A percentile compares a stretch with the other conserved stretches of the same genome.
Conservation (phyloP, 1,140 invertebrate genomes). For the Bombus consobrinus region DNA sequence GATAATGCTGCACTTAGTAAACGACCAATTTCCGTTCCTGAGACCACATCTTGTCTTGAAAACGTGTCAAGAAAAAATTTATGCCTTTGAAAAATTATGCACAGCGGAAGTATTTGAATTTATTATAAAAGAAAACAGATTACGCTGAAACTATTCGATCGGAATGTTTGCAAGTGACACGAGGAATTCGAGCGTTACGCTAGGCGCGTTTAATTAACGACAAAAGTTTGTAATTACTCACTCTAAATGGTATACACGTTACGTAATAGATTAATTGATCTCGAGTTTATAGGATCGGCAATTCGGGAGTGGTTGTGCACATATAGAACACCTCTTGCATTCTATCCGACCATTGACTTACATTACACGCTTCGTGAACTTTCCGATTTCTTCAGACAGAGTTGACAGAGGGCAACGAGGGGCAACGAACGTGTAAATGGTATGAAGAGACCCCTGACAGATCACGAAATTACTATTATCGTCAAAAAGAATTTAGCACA, state of each 20-base stretch:
- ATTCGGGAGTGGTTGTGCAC: slow-evolving; percentile 56
- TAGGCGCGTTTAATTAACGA: not conserved
- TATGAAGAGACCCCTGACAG: slow-evolving; percentile 1
- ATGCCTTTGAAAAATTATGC: not conserved
- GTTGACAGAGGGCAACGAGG: slow-evolving; percentile 48
- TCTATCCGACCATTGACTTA: slow-evolving; percentile 56
- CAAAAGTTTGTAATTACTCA: not conserved
- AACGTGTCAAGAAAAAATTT: slow-evolving; percentile 6
- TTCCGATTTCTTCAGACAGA: slow-evolving; percentile 64
- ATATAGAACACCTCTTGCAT: slow-evolving; percentile 50
- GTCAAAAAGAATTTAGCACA: not conserved
- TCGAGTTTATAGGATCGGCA: not conserved
- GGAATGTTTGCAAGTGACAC: not conserved
- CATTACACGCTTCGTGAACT: slow-evolving; percentile 71
- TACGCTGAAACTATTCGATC: not conserved
- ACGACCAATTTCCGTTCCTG: slow-evolving; percentile 32
- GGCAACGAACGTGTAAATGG: slow-evolving; percentile 47
- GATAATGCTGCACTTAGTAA: not conserved
- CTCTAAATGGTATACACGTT: not conserved
- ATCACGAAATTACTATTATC: slow-evolving; percentile 38
- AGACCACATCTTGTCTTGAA: not conserved
- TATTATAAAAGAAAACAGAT: not conserved
- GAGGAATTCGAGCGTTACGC: not conserved
- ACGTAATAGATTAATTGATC: slow-evolving; percentile 55
- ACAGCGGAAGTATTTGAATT: not conserved